phyloP scores from a whole-genome alignment of 2,113 vertebrate genomes.

The Equus przewalskii region DNA sequence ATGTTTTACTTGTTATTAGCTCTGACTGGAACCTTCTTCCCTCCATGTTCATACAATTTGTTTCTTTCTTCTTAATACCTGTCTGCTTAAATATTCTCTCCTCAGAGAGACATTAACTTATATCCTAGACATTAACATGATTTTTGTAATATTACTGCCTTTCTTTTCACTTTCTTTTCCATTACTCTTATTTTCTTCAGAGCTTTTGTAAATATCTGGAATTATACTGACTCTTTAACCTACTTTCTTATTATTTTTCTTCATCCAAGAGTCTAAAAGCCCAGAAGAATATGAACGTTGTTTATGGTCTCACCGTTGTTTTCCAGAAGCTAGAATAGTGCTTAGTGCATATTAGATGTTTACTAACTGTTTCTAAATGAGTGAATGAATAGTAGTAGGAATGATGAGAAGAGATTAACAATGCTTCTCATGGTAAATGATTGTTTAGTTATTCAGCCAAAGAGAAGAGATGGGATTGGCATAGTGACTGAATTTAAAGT shows the following conservation, averaged over 20 bases:
- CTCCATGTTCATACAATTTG: not conserved
- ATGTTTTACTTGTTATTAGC: not conserved
- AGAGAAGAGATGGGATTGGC: not conserved
- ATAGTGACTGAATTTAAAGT: not conserved
- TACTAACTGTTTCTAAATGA: not conserved
- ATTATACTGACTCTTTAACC: not conserved
- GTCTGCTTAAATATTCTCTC: not conserved
- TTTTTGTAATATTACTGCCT: not conserved
- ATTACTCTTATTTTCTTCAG: not conserved
- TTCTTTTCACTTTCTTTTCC: not conserved
- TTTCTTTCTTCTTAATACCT: constrained; percentile 16
- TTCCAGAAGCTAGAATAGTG: not conserved
- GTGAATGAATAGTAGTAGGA: not conserved
- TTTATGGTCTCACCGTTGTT: not conserved
- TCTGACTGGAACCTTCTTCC: not conserved
- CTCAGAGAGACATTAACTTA: not conserved
- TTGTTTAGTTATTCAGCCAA: not conserved
- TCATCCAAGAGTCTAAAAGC: not conserved
- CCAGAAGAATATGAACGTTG: not conserved
- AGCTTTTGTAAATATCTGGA: not conserved
- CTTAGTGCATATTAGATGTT: not conserved
- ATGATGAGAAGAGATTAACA: not conserved
- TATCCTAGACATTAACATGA: not conserved
- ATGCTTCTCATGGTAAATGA: not conserved
- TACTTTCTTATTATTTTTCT: not conserved